These are phyloP conservation scores for Bombyx huttoni DNA, from an alignment of 2,888 invertebrate genomes.

Conservation along the genomic window DNA sequence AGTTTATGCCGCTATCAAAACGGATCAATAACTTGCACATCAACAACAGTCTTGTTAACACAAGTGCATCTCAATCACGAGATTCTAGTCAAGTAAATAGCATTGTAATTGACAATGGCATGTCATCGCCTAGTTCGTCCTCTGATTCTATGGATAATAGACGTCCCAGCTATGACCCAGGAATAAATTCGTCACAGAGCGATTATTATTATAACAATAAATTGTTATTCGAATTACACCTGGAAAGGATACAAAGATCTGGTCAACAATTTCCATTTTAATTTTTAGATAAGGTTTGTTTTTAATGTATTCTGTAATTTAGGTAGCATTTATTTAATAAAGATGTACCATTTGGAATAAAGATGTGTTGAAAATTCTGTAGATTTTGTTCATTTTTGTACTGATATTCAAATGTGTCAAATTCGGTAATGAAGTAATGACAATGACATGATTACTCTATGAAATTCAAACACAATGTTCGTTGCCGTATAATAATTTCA, in stretches of 20 bases:
- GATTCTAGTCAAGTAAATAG: constrained; percentile 43
- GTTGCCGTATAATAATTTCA: neutral
- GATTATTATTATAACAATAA: constrained; percentile 91
- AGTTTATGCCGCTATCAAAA: constrained; percentile 91
- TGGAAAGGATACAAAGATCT: constrained; percentile 82
- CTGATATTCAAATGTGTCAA: constrained; percentile 2
- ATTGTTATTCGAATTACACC: constrained; percentile 86
- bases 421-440: constrained; percentile 3
- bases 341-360: constrained; percentile 22
- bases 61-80: constrained; percentile 28
- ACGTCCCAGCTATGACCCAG: constrained; percentile 79
- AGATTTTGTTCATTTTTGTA: constrained; percentile 9
- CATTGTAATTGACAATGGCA: constrained; percentile 35
- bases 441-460: neutral
- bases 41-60: constrained; percentile 68
- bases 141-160: constrained; percentile 32
- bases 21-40: constrained; percentile 91
- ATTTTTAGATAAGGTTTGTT: constrained; percentile 32
- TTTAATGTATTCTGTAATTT: constrained; percentile 26
- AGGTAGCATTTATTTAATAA: constrained; percentile 22
- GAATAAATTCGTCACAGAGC: constrained; percentile 82
- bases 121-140: constrained; percentile 39
- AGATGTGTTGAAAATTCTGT: constrained; percentile 18
- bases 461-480: neutral
- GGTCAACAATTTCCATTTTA: constrained; percentile 64